Percentiles rank a stretch among this genome's conserved stretches.
Evolutionary conservation across 1,140 invertebrate genomes (phyloP).

Genomic region (Anastatus disparis): DNA sequence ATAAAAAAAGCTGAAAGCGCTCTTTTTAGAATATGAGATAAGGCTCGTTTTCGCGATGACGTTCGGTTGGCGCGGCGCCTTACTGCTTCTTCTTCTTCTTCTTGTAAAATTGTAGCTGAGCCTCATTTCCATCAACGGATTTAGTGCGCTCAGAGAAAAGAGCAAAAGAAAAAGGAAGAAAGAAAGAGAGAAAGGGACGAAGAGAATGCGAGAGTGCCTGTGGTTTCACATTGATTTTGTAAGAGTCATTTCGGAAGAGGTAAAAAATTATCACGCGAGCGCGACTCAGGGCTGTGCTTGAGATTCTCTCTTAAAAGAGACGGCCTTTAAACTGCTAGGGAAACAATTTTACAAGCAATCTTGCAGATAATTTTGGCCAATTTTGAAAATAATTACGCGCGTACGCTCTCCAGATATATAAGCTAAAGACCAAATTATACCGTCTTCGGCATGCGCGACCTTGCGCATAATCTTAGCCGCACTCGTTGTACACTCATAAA

Average conservation of each 20-base stretch:
- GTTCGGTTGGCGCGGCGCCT: too few relatives aligned
- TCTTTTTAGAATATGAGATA: too few relatives aligned
- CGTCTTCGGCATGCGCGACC: not conserved
- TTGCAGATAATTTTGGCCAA: constrained; percentile 1
- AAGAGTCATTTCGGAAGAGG: not conserved
- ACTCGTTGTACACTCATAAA: too few relatives aligned
- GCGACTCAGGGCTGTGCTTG: too few relatives aligned
- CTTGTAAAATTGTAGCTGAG: not conserved
- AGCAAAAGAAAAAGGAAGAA: too few relatives aligned
- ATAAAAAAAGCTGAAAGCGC: too few relatives aligned
- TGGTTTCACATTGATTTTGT: constrained; percentile 2
- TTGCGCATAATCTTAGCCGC: not conserved
- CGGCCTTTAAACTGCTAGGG: not conserved
- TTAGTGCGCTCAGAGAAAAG: not conserved
- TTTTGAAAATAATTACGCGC: constrained; percentile 9
- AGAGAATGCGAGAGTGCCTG: not conserved
- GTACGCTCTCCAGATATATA: not conserved
- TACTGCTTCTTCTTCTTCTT: not conserved
- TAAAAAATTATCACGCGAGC: constrained; percentile 1
- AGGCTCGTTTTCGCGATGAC: too few relatives aligned
- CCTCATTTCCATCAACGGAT: not conserved
- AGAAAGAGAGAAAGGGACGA: not conserved
- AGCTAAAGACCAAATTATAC: too few relatives aligned
- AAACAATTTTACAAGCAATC: constrained; percentile 6
- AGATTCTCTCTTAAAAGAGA: not conserved